Conservation (phyloP, 2,113 vertebrate species). For the Sander lucioperca region DNA sequence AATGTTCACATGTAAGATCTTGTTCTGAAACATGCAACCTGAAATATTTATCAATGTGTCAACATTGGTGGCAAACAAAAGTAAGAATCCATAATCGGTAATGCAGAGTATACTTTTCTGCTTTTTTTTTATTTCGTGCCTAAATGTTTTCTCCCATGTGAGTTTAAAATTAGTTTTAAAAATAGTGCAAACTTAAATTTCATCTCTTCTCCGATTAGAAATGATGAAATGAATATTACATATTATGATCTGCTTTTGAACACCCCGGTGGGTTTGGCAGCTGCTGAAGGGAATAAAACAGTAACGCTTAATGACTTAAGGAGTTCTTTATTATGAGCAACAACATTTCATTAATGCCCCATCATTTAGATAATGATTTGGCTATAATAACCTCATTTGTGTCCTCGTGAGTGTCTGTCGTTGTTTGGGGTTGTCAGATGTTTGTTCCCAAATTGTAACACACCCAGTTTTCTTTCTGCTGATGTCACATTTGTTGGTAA, state of each 20-base stretch:
- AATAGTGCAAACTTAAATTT: conserved; percentile 6
- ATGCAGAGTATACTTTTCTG: not conserved
- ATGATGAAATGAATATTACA: conserved; percentile 41
- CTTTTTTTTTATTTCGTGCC: not conserved
- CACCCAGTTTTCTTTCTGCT: not conserved
- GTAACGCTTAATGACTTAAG: conserved; percentile 17
- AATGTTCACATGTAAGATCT: conserved; percentile 21
- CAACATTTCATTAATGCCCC: conserved; percentile 58
- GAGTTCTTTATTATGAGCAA: conserved; percentile 35
- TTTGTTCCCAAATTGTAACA: conserved; percentile 16
- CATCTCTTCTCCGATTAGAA: not conserved
- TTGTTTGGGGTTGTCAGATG: not conserved
- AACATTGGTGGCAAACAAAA: not conserved
- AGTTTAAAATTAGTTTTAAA: not conserved
- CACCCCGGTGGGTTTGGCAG: conserved; percentile 43
- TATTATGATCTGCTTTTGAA: conserved; percentile 46
- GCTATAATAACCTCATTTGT: conserved; percentile 27
- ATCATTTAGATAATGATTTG: conserved; percentile 54
- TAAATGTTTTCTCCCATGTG: not conserved
- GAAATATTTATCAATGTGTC: conserved; percentile 37
- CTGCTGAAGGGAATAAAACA: conserved; percentile 45
- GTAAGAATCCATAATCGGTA: not conserved
- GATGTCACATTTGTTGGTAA: conserved; percentile 16
- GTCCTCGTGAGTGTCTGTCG: conserved; percentile 20
- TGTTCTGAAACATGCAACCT: conserved; percentile 34